These are phyloP conservation scores for Spinibarbus caldwelli DNA, from an alignment of 2,797 vertebrate genomes.

Conservation along the genomic window DNA sequence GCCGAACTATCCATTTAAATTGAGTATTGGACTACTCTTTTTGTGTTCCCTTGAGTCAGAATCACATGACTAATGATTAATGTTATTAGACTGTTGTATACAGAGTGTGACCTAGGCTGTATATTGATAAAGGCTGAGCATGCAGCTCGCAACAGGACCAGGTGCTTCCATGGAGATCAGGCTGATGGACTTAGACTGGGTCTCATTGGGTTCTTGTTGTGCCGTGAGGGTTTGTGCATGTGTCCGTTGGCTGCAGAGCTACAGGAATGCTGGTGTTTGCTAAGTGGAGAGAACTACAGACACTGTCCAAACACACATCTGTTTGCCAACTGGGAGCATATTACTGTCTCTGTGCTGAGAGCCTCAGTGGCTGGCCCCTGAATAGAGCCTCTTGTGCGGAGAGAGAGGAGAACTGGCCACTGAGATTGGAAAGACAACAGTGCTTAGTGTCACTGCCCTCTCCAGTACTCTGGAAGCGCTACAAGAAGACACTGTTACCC, in stretches of 20 bases:
- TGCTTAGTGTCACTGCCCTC: conserved; percentile 49
- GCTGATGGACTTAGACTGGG: conserved; percentile 32
- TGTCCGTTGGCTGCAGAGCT: conserved; percentile 67
- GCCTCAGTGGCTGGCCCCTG: conserved; percentile 69
- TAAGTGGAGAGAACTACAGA: conserved; percentile 86
- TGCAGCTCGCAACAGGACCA: not conserved
- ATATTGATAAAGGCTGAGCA: conserved; percentile 11
- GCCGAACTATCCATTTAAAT: not conserved
- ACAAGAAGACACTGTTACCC: conserved; percentile 4
- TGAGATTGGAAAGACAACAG: conserved; percentile 50
- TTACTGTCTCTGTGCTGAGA: conserved; percentile 82
- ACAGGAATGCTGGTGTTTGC: conserved; percentile 91
- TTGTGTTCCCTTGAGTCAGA: not conserved
- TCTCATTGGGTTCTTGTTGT: conserved; percentile 74
- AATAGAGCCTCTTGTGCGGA: conserved; percentile 81
- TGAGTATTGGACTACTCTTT: not conserved
- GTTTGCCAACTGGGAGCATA: conserved; percentile 87
- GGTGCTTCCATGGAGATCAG: not conserved
- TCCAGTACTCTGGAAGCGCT: conserved; percentile 36
- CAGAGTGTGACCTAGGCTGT: no score
- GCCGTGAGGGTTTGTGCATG: conserved; percentile 33
- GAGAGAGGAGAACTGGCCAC: conserved; percentile 18
- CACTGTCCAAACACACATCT: conserved; percentile 92
- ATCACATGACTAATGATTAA: no score
- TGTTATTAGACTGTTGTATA: no score